Percentiles rank a stretch among this genome's conserved stretches.
These are phyloP conservation scores for Misgurnus mizolepis DNA, from an alignment of 2,113 vertebrate species.

Conservation along the genomic window DNA sequence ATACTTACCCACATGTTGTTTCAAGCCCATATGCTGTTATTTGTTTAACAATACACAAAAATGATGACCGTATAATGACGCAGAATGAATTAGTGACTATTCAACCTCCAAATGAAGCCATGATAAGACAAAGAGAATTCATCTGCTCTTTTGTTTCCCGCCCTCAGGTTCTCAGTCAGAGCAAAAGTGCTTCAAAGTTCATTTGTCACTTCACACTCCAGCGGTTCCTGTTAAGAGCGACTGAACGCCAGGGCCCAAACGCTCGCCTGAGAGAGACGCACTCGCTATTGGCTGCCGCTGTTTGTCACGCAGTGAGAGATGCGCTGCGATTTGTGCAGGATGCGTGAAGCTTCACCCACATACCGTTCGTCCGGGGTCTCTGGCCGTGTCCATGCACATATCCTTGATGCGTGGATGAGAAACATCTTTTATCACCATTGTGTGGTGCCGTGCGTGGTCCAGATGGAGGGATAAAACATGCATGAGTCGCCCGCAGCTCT, in stretches of 20 bases:
- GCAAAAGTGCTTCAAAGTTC: slow-evolving; percentile 75
- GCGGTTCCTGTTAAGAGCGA: slow-evolving; percentile 75
- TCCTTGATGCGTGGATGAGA: slow-evolving; percentile 65
- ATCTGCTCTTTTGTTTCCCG: neutral
- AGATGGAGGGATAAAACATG: slow-evolving; percentile 95
- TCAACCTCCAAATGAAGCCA: slow-evolving; percentile 37
- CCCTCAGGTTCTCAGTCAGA: neutral
- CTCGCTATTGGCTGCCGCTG: neutral
- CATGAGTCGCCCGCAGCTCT: slow-evolving; percentile 99
- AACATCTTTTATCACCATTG: slow-evolving; percentile 91
- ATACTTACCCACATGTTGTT: no score
- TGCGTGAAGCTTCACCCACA: slow-evolving; percentile 18
- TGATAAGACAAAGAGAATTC: slow-evolving; percentile 52
- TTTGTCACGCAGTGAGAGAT: slow-evolving; percentile 30
- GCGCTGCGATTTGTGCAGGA: slow-evolving; percentile 30
- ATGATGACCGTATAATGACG: no score
- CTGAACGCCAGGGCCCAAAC: slow-evolving; percentile 66
- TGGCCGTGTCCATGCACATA: slow-evolving; percentile 39
- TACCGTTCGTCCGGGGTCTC: slow-evolving; percentile 22
- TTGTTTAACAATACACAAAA: no score
- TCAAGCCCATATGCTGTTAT: no score
- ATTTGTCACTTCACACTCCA: slow-evolving; percentile 83
- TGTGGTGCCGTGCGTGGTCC: slow-evolving; percentile 73
- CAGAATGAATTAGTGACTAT: no score
- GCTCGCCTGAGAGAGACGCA: slow-evolving; percentile 52